Base-by-base conservation (phyloP, 2,888 invertebrate genomes). In the Chaetoderma sp. region DNA sequence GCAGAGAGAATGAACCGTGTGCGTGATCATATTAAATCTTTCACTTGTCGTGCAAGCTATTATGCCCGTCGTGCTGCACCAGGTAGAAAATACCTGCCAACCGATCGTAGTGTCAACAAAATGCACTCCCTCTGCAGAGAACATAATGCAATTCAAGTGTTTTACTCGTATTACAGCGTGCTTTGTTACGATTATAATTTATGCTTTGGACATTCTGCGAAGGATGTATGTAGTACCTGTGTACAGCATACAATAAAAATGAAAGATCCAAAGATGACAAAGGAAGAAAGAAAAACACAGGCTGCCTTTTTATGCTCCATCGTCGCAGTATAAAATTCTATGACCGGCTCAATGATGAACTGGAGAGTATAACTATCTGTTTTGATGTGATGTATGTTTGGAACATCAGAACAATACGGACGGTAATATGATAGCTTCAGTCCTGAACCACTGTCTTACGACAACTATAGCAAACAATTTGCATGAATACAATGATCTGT, bases 171-270 rank as follows among this genome's bases (percentile, higher is more conserved):
- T 13, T 54, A 6, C 3, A 47, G 25, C 25, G 54, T 60, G 21
- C 60, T 64, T 42, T 13, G 13, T 6, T 27, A 32, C 3, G 28
- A 60, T 18, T 65, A 61, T 30, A 65, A 65, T 28, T 44, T 65
- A 25, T 44, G 54, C 1, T 64, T 64, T 30, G 59, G 54, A 4
- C 52, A 54, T 27, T 60, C 64, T 2, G 55, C 65, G 3, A 45
- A 25, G 6, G 65, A 65, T 49, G 50, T 56, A 6, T 65, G 65
- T 30, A 10, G 13, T 27, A 49, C 60, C 4, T 65, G 65, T 36
- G 2, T 56, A 28, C 21, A 60, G 13, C 32, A 25, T 16, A 2
- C 23, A 2, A 4, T 28, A 1, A 21, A 4, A 32, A 4, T 64
- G 4, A 64, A 25, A 23, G 36, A 25, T 25, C 50, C 28, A 18